Conservation (phyloP, 1,140 invertebrate genomes). For the Trichoplusia ni region DNA sequence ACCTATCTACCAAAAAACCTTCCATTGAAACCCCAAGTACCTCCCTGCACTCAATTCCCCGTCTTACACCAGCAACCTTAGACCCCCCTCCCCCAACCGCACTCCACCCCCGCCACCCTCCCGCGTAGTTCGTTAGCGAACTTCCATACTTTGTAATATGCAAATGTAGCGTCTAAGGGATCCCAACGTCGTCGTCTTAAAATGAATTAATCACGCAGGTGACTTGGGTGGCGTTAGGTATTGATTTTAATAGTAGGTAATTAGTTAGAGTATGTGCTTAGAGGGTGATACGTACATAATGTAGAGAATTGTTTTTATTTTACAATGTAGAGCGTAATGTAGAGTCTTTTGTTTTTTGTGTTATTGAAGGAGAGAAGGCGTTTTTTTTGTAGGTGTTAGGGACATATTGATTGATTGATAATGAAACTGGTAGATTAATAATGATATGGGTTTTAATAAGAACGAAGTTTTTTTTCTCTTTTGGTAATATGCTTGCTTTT, state of each 20-base stretch:
- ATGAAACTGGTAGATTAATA: no score
- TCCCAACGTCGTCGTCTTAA: conserved; percentile 73
- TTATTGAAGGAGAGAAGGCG: no score
- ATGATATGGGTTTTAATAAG: no score
- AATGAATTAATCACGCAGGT: conserved; percentile 81
- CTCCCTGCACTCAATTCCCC: conserved; percentile 71
- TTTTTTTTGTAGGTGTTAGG: no score
- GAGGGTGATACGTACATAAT: no score
- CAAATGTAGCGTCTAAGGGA: conserved; percentile 74
- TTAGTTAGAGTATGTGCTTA: neutral
- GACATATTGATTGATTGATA: no score
- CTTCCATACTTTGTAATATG: conserved; percentile 82
- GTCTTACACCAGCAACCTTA: conserved; percentile 74
- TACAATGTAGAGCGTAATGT: no score
- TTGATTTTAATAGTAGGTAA: conserved; percentile 22
- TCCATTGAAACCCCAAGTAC: conserved; percentile 40
- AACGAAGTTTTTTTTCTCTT: no score
- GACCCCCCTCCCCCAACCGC: conserved; percentile 42
- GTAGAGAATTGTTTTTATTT: no score
- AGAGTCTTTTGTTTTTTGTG: no score
- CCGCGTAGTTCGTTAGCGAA: conserved; percentile 74
- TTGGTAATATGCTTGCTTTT: no score
- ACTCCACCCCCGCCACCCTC: conserved; percentile 25
- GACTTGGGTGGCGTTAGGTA: conserved; percentile 42
- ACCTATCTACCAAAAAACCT: neutral